Base-by-base conservation (phyloP, 1,140 invertebrate genomes). In the Achatina immaculata region DNA sequence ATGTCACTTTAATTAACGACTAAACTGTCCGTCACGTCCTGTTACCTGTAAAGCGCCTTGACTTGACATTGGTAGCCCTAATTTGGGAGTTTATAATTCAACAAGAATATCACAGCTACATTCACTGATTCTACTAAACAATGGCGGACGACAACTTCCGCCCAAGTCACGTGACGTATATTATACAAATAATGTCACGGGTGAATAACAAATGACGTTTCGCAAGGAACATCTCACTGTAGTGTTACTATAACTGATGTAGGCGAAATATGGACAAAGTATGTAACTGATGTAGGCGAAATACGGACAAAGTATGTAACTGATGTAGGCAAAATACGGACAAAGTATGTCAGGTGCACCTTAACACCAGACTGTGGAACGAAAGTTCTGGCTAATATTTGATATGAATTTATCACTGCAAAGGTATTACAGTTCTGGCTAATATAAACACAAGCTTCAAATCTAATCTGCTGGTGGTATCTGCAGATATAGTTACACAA, bases 11-110 rank as follows among this genome's bases (percentile, higher is more conserved):
- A n/a, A 31, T 45, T 45, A 75, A 7, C 42, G 31, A 48, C 1
- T n/a, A 36, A 16, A 45, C 31, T 45, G 9, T 16, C 11, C 6
- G n/a, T 43, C 6, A 42, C 11, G 55, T 55, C 28, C 28, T 11
- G 9, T 51, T 77, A 77, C 75, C 34, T 77, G 75, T 77, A 77
- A 65, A 6, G 75, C 65, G 43, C 75, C 75, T 65, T 77, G 75
- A 66, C 36, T 43, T 1, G 75, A 62, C 75, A 77, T 77, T 77
- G 34, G 31, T 9, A 65, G n/a, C 11, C 55, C 36, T 55, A 4
- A 19, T 31, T 51, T 45, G 40, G 40, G 6, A 11, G 31, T 76
- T 19, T 58, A 31, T n/a, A 38, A 31, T 6, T 24, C 45, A 19
- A 19, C 40, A 9, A 40, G 31, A 14, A 36, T 19, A 42, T 38